phyloP scores from a whole-genome alignment of 2,888 invertebrate species.

The Hypena proboscidalis region DNA sequence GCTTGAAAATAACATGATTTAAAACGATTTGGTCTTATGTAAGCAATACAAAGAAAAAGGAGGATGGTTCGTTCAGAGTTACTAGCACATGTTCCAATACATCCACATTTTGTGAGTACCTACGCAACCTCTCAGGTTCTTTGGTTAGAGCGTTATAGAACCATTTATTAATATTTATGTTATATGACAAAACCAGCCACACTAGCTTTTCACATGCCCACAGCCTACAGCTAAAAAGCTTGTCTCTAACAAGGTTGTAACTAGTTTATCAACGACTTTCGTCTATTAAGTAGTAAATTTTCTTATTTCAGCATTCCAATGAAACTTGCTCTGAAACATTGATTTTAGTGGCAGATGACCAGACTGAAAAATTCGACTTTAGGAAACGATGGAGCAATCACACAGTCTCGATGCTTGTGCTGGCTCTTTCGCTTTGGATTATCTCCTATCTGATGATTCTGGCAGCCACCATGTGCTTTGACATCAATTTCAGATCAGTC shows the following conservation, averaged over 20 bases:
- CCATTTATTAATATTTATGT: no score
- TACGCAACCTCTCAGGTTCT: no score
- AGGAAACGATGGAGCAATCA: slow-evolving; percentile 41
- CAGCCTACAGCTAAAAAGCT: no score
- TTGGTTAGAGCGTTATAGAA: no score
- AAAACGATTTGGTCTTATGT: not conserved
- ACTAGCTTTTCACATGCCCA: no score
- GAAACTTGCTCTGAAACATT: slow-evolving; percentile 31
- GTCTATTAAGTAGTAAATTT: no score
- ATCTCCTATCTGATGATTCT: slow-evolving; percentile 50
- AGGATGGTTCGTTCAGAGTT: no score
- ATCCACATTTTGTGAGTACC: no score
- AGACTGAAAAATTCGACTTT: not conserved
- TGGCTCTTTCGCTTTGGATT: slow-evolving; percentile 57
- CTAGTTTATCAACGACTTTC: not conserved
- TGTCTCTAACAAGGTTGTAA: no score
- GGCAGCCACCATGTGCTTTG: slow-evolving; percentile 44
- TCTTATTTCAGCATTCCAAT: slow-evolving; percentile 31
- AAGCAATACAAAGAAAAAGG: not conserved
- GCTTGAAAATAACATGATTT: not conserved
- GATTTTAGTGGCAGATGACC: slow-evolving; percentile 27
- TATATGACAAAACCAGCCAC: no score
- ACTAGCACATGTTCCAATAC: no score
- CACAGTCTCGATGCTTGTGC: slow-evolving; percentile 52
- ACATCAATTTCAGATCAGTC: slow-evolving; percentile 39